Percentiles rank a stretch among this genome's conserved stretches.
Evolutionary conservation across 2,797 vertebrate genomes (phyloP).

Genomic region (Hydrolagus colliei): DNA sequence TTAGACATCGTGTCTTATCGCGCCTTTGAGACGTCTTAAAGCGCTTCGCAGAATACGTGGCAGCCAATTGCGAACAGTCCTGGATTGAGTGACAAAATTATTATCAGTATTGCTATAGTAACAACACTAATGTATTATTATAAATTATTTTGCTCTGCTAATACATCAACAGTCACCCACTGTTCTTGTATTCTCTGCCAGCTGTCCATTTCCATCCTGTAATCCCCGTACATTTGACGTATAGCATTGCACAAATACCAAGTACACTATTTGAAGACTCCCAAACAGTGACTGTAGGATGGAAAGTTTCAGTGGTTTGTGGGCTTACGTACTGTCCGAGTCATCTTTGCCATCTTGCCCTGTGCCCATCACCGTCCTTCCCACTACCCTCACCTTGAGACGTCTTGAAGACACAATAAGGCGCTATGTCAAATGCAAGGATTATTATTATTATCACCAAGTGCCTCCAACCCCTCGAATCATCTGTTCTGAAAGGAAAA

Average conservation of each 20-base stretch:
- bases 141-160: not conserved
- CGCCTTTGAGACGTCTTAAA: too few relatives aligned
- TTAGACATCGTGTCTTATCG: too few relatives aligned
- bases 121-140: too few relatives aligned
- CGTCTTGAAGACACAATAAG: too few relatives aligned
- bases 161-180: not conserved
- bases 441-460: too few relatives aligned
- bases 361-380: not conserved
- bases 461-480: too few relatives aligned
- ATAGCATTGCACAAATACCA: not conserved
- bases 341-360: not conserved
- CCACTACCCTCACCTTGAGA: too few relatives aligned
- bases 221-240: slow-evolving; percentile 21
- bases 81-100: too few relatives aligned
- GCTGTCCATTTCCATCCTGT: slow-evolving; percentile 21
- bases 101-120: too few relatives aligned
- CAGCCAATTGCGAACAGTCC: too few relatives aligned
- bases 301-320: slow-evolving; percentile 21
- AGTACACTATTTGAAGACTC: slow-evolving; percentile 21
- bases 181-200: slow-evolving; percentile 21
- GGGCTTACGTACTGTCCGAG: not conserved
- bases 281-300: not conserved
- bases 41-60: too few relatives aligned
- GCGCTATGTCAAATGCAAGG: too few relatives aligned
- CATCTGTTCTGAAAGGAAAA: not conserved